A percentile compares a stretch with the other conserved stretches of the same genome.
Evolutionary conservation across 2,797 vertebrate species (phyloP).

Genomic region (Champsocephalus esox): DNA sequence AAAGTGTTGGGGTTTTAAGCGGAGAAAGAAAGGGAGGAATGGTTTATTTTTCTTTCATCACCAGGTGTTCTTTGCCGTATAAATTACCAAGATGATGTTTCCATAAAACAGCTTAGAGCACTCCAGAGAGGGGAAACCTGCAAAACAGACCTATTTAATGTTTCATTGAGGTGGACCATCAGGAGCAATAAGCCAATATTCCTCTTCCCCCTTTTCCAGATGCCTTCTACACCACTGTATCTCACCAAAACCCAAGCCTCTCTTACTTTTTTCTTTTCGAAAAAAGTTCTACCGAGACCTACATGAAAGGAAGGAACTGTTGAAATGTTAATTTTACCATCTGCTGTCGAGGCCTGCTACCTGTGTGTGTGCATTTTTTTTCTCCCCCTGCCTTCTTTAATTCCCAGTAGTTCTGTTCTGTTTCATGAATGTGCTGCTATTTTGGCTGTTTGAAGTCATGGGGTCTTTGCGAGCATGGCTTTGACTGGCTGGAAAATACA

Average conservation of each 20-base stretch:
- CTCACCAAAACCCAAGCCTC: conserved; percentile 91
- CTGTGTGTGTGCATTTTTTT: conserved; percentile 64
- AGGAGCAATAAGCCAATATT: conserved; percentile 98
- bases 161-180: conserved; percentile 95
- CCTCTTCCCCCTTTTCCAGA: conserved; percentile 97
- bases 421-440: conserved; percentile 97
- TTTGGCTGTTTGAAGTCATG: conserved; percentile 95
- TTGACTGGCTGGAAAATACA: conserved; percentile 89
- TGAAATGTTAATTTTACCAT: conserved; percentile 99
- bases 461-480: conserved; percentile 84
- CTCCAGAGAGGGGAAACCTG: conserved; percentile 93
- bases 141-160: conserved; percentile 98
- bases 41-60: conserved; percentile 91
- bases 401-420: conserved; percentile 96
- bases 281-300: conserved; percentile 91
- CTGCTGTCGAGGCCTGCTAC: conserved; percentile 97
- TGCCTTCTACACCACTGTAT: conserved; percentile 95
- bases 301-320: conserved; percentile 98
- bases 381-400: conserved; percentile 81
- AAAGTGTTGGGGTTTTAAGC: conserved; percentile 65
- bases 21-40: conserved; percentile 62
- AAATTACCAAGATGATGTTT: conserved; percentile 97
- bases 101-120: conserved; percentile 92
- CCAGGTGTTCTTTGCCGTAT: conserved; percentile 95
- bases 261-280: conserved; percentile 66